phyloP scores from a whole-genome alignment of 1,140 invertebrate genomes.

The Nephila pilipes region DNA sequence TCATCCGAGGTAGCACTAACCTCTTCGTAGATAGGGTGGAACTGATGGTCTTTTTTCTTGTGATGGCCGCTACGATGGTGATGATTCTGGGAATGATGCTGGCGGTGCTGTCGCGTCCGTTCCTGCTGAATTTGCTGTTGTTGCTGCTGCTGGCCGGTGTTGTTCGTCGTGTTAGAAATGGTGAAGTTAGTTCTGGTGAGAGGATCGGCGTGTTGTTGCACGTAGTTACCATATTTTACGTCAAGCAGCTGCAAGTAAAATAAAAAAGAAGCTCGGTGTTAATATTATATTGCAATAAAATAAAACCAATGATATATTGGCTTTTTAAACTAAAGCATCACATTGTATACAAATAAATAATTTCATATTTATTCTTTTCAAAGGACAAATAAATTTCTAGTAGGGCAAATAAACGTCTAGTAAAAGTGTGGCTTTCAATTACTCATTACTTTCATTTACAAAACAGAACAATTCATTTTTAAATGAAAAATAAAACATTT shows the following conservation, averaged over 20 bases:
- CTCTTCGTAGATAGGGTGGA: slow-evolving; percentile 78
- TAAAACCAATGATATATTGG: too few species aligned
- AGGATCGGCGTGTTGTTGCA: slow-evolving; percentile 66
- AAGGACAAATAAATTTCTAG: too few species aligned
- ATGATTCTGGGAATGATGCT: not conserved
- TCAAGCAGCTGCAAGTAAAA: slow-evolving; percentile 78
- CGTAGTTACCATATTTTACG: slow-evolving; percentile 78
- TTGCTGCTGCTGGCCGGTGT: slow-evolving; percentile 3
- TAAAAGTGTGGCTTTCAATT: too few species aligned
- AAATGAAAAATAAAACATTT: too few species aligned
- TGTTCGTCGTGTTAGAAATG: not conserved
- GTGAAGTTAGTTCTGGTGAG: slow-evolving; percentile 76
- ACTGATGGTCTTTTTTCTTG: slow-evolving; percentile 75
- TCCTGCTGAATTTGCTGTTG: slow-evolving; percentile 35
- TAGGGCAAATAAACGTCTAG: too few species aligned
- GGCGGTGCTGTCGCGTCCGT: slow-evolving; percentile 34
- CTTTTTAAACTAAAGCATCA: too few species aligned
- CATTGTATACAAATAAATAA: too few species aligned
- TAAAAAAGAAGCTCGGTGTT: not conserved
- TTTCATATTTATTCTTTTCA: too few species aligned
- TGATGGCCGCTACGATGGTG: slow-evolving; percentile 14
- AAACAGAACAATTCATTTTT: too few species aligned
- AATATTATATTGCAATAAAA: not conserved
- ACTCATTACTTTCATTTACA: too few species aligned
- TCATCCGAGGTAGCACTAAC: slow-evolving; percentile 77